Base-by-base conservation (phyloP, 2,113 vertebrate species). In the Fulica atra region DNA sequence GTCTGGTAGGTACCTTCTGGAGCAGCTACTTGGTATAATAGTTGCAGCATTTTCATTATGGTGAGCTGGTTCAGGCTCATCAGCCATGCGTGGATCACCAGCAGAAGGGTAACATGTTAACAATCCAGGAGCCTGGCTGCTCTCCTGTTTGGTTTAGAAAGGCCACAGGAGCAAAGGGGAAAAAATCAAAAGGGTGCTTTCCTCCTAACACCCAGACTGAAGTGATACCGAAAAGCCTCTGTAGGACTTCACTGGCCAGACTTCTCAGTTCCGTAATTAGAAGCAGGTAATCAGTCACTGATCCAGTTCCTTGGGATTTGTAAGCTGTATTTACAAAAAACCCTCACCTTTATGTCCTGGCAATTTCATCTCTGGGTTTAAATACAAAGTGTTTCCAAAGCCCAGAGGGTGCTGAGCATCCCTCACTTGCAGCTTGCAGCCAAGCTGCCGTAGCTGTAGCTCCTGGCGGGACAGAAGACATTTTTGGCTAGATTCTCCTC, bases 61-160 rank as follows among this genome's bases (percentile, higher is more conserved):
- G 56, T 66, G n/a, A 92, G 88, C 86, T n/a, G 51, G 77, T 57
- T 42, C 61, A 36, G 90, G 72, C 89, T 80, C 87, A 85, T 28
- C 61, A 59, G 65, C 53, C 29, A 46, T 9, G 11, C 64, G 6
- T 21, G 78, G 51, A 73, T 18, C 44, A 59, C 65, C 38, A 76
- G 86, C 38, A 65, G 33, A 72, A 36, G 56, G 79, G n/a, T 40
- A 56, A 36, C 44, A 38, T 25, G 60, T 8, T 9, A 71, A 65
- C 59, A 56, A 53, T 57, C 69, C 10, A 16, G 89, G 61, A 92
- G 63, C 66, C 40, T 60, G 1, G 1, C 56, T 71, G 60, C 84
- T 64, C 74, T 61, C 84, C 68, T 46, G n/a, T 61, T 50, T 13
- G 21, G 44, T 76, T 95, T 7, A 76, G 1, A 56, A 71, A 94